These are phyloP conservation scores for Drosophila kanapiae DNA, from an alignment of 1,140 invertebrate genomes.

Conservation along the genomic window DNA sequence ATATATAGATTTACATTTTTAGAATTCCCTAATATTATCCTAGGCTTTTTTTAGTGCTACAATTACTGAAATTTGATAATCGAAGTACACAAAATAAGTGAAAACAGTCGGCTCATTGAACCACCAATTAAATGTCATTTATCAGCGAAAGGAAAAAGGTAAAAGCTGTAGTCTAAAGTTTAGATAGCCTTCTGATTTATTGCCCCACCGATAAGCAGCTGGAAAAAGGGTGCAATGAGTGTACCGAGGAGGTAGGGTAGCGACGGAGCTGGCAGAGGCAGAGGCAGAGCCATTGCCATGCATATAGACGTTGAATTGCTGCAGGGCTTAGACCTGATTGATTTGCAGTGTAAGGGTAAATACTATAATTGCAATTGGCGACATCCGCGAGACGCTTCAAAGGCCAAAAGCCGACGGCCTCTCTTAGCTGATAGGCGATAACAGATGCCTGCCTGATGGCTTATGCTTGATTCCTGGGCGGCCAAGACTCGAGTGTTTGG, in stretches of 20 bases:
- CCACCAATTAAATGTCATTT: conserved; percentile 80
- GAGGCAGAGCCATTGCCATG: conserved; percentile 18
- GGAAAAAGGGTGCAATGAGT: conserved; percentile 32
- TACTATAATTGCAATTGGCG: conserved; percentile 72
- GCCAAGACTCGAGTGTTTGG: conserved; percentile 62
- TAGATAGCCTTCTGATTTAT: conserved; percentile 84
- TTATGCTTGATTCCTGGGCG: not conserved
- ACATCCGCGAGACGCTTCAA: conserved; percentile 60
- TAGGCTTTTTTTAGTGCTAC: not conserved
- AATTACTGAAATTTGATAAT: conserved; percentile 15
- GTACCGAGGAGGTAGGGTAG: not conserved
- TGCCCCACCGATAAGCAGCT: conserved; percentile 60
- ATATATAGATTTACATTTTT: conserved; percentile 5
- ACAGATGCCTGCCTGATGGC: conserved; percentile 32
- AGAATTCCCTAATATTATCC: not conserved
- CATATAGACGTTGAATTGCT: conserved; percentile 50
- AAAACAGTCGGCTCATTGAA: conserved; percentile 55
- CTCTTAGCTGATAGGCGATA: not conserved
- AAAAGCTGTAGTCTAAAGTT: conserved; percentile 70
- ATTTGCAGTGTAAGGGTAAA: conserved; percentile 76
- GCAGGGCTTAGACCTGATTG: conserved; percentile 49
- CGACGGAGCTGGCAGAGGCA: not conserved
- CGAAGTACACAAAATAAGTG: conserved; percentile 29
- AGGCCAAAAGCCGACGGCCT: conserved; percentile 45
- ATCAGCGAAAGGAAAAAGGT: conserved; percentile 59